Base-by-base conservation (phyloP, 2,797 vertebrate genomes). In the Sebastes aleutianus region DNA sequence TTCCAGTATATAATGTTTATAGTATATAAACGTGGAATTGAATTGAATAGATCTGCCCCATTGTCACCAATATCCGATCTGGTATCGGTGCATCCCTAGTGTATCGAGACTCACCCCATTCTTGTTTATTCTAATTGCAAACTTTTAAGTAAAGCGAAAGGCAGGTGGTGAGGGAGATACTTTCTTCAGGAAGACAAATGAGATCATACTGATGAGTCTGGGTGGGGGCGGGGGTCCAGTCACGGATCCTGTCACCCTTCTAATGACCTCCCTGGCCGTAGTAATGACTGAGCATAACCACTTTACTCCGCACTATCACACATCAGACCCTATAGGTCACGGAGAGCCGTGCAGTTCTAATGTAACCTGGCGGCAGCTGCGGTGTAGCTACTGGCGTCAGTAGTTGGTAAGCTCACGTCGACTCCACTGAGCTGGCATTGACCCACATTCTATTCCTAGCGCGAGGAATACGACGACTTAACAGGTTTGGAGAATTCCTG, bases 381-480 rank as follows among this genome's bases (percentile, higher is more conserved):
- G 84, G 76, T 54, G 72, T 36, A 3, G 82, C 73, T 84, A 53
- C 85, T 86, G 80, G 43, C 88, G 87, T 91, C 87, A 92, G 85
- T 79, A 61, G 87, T 72, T 77, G 77, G 77, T 92, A 92, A 94
- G 87, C 88, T 88, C 80, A 43, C 79, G 89, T 85, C 75, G 72
- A 75, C 89, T 82, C 77, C 24, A 56, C 86, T 89, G 89, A 94
- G 91, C 94, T 89, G 88, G 85, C 85, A 61, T 68, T 95, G 94
- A 95, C 95, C 95, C 92, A 95, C 88, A 94, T 95, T 93, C 90
- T 95, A 91, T 93, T 93, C 86, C 73, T 34, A 78, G 89, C 5
- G 4, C 13, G 66, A 79, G 53, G 85, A 88, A 73, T 79, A 86
- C 77, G n/a, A 53, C 64, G 64, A 91, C 88, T 91, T 92, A 89